These are phyloP conservation scores for Pungitius pungitius DNA, from an alignment of 2,113 vertebrate genomes.

Conservation along the genomic window DNA sequence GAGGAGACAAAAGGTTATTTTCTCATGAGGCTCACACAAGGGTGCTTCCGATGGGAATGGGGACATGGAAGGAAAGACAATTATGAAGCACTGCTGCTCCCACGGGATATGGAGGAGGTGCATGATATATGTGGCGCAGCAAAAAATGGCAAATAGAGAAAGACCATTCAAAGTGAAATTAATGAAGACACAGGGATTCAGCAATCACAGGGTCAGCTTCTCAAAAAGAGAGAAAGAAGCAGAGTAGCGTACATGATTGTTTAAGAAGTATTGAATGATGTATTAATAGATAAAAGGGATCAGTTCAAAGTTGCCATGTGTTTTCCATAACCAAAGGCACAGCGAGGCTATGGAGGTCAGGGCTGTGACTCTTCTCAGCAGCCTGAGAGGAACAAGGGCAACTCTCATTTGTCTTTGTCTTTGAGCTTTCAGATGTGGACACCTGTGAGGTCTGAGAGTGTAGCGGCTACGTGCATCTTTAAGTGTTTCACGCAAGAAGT, in stretches of 20 bases:
- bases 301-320: conserved; percentile 44
- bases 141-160: conserved; percentile 53
- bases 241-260: background rate
- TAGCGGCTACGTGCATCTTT: conserved; percentile 14
- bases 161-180: conserved; percentile 40
- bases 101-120: conserved; percentile 29
- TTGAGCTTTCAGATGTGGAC: conserved; percentile 42
- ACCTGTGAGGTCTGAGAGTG: conserved; percentile 46
- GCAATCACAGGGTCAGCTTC: conserved; percentile 26
- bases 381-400: conserved; percentile 26
- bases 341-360: conserved; percentile 32
- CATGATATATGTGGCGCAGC: conserved; percentile 67
- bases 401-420: conserved; percentile 58
- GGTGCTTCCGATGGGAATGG: conserved; percentile 51
- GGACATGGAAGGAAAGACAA: conserved; percentile 58
- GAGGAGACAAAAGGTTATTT: conserved; percentile 49
- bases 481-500: conserved; percentile 25
- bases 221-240: conserved; percentile 13
- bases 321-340: conserved; percentile 51
- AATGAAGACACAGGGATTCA: conserved; percentile 20
- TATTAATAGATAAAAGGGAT: background rate
- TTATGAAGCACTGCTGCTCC: conserved; percentile 58
- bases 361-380: conserved; percentile 47
- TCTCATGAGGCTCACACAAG: conserved; percentile 57
- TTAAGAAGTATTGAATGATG: background rate